These are phyloP conservation scores for Zingel zingel DNA, from an alignment of 2,113 vertebrate species.

Conservation along the genomic window DNA sequence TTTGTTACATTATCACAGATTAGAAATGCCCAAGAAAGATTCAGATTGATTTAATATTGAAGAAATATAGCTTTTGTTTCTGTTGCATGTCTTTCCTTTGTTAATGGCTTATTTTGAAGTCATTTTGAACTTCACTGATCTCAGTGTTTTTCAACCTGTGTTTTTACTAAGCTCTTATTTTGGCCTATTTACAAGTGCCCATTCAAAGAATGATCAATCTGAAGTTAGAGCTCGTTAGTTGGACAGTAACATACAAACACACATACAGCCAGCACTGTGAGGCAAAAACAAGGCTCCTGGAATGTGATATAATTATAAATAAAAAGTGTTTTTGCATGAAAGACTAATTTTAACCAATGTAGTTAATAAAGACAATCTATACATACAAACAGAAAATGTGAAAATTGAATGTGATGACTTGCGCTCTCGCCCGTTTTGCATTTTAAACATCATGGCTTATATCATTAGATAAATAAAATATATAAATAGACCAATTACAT, in stretches of 20 bases:
- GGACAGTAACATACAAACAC: background rate
- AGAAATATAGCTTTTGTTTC: background rate
- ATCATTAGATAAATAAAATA: background rate
- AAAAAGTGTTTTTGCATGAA: background rate
- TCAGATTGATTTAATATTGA: background rate
- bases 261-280: background rate
- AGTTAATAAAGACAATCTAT: background rate
- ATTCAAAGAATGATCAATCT: background rate
- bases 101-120: conserved; percentile 4
- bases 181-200: background rate
- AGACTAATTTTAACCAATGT: background rate
- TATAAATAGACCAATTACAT: background rate
- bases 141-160: conserved; percentile 19
- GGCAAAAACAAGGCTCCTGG: background rate
- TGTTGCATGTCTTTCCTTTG: background rate
- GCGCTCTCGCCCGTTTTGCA: background rate
- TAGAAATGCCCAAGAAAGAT: background rate
- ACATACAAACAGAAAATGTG: background rate
- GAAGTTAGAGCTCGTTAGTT: background rate
- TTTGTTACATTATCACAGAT: background rate
- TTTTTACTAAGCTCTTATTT: background rate
- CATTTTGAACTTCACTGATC: background rate
- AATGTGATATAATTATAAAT: background rate
- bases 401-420: background rate
- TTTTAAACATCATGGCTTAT: background rate